These are phyloP conservation scores for Clarias fuscus DNA, from an alignment of 2,797 vertebrate genomes.

Conservation along the genomic window DNA sequence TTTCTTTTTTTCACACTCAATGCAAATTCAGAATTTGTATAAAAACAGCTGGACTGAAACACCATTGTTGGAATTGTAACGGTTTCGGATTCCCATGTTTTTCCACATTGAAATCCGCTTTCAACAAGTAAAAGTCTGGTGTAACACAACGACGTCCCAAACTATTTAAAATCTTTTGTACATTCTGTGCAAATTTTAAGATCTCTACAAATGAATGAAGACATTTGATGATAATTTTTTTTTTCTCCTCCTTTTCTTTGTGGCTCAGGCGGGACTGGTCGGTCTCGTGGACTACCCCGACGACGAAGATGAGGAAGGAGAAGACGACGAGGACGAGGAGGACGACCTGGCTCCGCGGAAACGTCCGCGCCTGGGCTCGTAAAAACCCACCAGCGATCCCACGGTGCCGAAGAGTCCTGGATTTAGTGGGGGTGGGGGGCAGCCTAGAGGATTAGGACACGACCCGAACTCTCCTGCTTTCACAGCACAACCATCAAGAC, in stretches of 20 bases:
- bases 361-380: conserved; percentile 94
- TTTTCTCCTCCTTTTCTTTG: not conserved
- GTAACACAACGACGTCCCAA: not conserved
- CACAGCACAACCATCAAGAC: conserved; percentile 42
- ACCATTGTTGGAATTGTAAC: not conserved
- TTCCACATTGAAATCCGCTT: too few species aligned
- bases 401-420: conserved; percentile 75
- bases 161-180: not conserved
- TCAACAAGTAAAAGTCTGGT: not conserved
- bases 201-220: too few species aligned
- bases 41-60: not conserved
- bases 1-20: not conserved
- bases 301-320: conserved; percentile 96
- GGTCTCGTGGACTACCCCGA: conserved; percentile 98
- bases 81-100: too few species aligned
- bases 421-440: conserved; percentile 59
- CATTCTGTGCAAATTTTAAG: too few species aligned
- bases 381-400: conserved; percentile 71
- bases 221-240: too few species aligned
- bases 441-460: conserved; percentile 58
- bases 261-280: conserved; percentile 84
- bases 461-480: conserved; percentile 63
- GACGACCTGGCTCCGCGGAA: conserved; percentile 87
- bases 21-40: not conserved
- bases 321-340: conserved; percentile 84